phyloP scores from a whole-genome alignment of 1,140 invertebrate genomes.

The Paraescarpia echinospica region DNA sequence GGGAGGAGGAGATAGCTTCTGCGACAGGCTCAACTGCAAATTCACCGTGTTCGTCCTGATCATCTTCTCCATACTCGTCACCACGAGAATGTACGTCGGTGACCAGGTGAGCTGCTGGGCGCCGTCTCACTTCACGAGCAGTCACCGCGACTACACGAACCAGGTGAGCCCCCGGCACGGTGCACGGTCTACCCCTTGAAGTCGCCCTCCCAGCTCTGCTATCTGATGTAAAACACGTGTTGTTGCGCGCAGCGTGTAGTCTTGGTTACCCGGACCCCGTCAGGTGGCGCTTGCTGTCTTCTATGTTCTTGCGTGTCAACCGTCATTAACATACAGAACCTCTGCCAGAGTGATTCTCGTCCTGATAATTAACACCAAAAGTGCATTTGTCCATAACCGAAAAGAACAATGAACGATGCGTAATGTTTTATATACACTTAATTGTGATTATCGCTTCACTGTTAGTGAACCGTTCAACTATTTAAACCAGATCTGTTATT shows the following conservation, averaged over 20 bases:
- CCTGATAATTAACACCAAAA: no score
- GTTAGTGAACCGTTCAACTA: no score
- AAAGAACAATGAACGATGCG: no score
- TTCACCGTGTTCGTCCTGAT: constrained; percentile 60
- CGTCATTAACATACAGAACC: not conserved
- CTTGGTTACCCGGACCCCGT: not conserved
- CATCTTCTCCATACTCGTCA: constrained; percentile 57
- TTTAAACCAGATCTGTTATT: no score
- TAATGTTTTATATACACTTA: no score
- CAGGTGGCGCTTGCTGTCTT: not conserved
- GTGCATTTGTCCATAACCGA: no score
- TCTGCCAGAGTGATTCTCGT: no score
- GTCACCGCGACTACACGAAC: constrained; percentile 33
- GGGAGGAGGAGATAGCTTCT: constrained; percentile 57
- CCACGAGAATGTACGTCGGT: constrained; percentile 59
- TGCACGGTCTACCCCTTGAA: not conserved
- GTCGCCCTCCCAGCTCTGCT: not conserved
- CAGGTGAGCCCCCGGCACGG: constrained; percentile 17
- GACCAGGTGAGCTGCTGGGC: constrained; percentile 60
- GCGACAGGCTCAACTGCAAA: constrained; percentile 61
- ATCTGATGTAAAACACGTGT: not conserved
- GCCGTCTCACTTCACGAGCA: constrained; percentile 43
- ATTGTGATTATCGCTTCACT: no score
- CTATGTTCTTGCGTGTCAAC: not conserved
- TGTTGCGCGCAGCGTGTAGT: not conserved